Percentiles rank a stretch among this genome's conserved stretches.
phyloP scores from a whole-genome alignment of 2,113 vertebrate species.

The Spea bombifrons region DNA sequence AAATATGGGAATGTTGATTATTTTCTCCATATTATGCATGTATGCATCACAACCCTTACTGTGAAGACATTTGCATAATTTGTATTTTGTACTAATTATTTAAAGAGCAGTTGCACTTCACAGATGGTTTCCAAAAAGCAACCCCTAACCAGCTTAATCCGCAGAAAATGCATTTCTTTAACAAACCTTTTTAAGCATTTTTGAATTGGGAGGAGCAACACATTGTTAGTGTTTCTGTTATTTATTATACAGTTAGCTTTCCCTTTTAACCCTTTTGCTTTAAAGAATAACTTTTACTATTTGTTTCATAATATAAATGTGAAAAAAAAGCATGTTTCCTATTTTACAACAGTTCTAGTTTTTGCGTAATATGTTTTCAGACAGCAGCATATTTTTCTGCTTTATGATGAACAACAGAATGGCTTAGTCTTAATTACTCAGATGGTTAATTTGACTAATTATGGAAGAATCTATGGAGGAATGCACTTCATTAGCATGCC shows the following conservation, averaged over 20 bases:
- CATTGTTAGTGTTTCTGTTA: neutral
- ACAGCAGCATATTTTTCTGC: no score
- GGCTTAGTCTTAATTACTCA: no score
- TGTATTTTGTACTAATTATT: conserved; percentile 45
- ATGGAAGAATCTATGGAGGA: no score
- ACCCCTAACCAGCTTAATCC: conserved; percentile 12
- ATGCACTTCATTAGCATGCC: no score
- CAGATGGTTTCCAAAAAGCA: conserved; percentile 35
- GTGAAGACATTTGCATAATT: conserved; percentile 36
- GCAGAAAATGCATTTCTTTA: conserved; percentile 19
- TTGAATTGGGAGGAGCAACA: neutral
- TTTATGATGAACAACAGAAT: no score
- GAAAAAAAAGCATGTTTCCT: no score
- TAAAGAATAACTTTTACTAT: no score
- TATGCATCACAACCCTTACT: conserved; percentile 31
- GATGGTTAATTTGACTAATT: no score
- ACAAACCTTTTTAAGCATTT: neutral
- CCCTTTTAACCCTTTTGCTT: no score
- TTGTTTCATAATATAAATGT: no score
- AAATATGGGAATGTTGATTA: conserved; percentile 30
- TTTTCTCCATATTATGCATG: conserved; percentile 35
- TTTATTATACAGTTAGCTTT: neutral
- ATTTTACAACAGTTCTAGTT: no score
- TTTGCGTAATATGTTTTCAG: no score
- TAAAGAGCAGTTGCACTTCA: conserved; percentile 36